A percentile compares a stretch with the other conserved stretches of the same genome.
Conservation (phyloP, 2,113 vertebrate genomes). For the Scolopax mira region DNA sequence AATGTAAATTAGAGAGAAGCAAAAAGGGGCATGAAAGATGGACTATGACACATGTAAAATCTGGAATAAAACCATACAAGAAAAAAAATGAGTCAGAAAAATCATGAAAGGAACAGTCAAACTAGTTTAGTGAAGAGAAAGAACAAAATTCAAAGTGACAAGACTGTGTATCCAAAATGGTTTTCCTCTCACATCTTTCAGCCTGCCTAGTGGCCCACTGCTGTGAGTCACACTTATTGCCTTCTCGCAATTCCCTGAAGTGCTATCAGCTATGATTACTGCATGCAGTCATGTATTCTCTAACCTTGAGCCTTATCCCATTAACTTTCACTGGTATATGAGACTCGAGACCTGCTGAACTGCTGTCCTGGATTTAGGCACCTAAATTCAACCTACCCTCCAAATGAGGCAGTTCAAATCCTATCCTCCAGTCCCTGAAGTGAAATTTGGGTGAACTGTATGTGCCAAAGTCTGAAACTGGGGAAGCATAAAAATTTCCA, state of each 20-base stretch:
- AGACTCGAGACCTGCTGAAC: neutral
- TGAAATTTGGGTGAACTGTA: neutral
- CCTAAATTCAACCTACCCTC: neutral
- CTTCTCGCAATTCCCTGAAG: neutral
- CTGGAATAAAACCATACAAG: neutral
- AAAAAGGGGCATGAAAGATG: neutral
- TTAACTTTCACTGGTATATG: neutral
- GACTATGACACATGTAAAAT: neutral
- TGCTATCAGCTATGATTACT: neutral
- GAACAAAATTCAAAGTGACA: neutral
- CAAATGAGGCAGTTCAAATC: neutral
- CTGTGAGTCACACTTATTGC: neutral
- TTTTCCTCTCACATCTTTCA: neutral
- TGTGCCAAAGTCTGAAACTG: neutral
- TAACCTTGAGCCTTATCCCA: neutral
- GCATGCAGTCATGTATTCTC: neutral
- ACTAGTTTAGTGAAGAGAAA: neutral
- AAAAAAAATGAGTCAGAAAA: conserved; percentile 8
- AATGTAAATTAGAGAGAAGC: neutral
- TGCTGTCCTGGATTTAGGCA: neutral
- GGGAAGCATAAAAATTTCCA: neutral
- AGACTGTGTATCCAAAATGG: neutral
- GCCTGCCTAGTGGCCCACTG: neutral
- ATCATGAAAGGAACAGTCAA: neutral
- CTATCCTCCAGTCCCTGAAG: neutral